phyloP scores from a whole-genome alignment of 2,113 vertebrate genomes.

The Centropus bengalensis region DNA sequence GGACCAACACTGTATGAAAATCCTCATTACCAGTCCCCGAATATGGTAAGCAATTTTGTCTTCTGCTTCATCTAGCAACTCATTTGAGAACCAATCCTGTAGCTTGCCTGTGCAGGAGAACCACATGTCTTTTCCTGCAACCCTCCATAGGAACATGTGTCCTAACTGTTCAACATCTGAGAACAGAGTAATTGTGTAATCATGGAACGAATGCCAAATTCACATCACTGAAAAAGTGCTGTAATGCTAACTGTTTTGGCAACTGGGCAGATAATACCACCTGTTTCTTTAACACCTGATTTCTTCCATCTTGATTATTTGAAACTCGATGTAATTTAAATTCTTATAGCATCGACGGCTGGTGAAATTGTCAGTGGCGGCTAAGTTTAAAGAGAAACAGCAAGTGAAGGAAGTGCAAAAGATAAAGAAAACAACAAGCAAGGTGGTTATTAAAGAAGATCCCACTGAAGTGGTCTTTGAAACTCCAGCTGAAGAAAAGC shows the following conservation, averaged over 20 bases:
- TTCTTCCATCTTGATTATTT: neutral
- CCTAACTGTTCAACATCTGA: neutral
- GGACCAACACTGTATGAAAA: conserved; percentile 95
- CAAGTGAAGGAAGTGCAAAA: conserved; percentile 89
- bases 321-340: neutral
- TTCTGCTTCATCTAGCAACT: neutral
- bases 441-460: conserved; percentile 78
- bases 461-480: conserved; percentile 89
- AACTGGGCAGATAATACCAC: neutral
- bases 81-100: neutral
- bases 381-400: conserved; percentile 88
- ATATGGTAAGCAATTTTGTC: conserved; percentile 81
- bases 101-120: neutral
- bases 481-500: conserved; percentile 85
- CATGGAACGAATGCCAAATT: neutral
- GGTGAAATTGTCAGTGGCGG: conserved; percentile 82
- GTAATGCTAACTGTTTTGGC: neutral
- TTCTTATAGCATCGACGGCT: conserved; percentile 84
- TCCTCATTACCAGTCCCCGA: conserved; percentile 89
- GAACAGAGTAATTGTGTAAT: neutral
- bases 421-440: conserved; percentile 78
- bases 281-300: neutral
- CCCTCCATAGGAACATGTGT: neutral
- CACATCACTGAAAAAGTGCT: neutral
- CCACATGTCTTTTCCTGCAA: neutral